Conservation (phyloP, 1,140 invertebrate species). For the Augochlora pura region DNA sequence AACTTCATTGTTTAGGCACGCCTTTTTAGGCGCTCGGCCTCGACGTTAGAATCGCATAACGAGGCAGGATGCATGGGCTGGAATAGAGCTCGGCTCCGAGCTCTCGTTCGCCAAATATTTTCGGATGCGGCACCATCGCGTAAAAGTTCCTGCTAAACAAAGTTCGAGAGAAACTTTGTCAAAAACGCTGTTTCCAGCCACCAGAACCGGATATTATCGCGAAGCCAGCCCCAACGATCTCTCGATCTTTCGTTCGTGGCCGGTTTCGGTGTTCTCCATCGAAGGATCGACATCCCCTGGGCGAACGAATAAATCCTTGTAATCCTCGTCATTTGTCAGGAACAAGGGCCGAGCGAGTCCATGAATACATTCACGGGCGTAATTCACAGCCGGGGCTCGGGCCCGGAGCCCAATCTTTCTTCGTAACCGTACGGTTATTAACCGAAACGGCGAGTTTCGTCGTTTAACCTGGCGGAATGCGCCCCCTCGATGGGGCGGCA, state of each 20-base stretch:
- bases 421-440: neutral
- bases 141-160: no score
- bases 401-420: slow-evolving; percentile 13
- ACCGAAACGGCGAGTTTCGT: neutral
- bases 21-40: slow-evolving; percentile 69
- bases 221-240: no score
- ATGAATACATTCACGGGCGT: slow-evolving; percentile 1
- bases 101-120: neutral
- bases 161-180: neutral
- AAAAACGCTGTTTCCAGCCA: no score
- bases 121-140: no score
- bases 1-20: slow-evolving; percentile 78
- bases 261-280: neutral
- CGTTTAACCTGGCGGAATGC: neutral
- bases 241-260: no score
- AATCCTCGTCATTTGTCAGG: slow-evolving; percentile 9
- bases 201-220: no score
- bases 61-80: slow-evolving; percentile 33
- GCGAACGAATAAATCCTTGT: neutral
- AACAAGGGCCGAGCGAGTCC: neutral
- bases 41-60: slow-evolving; percentile 40
- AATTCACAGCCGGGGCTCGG: neutral
- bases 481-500: neutral
- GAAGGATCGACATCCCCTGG: neutral
- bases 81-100: slow-evolving; percentile 14